Conservation (phyloP, 2,888 invertebrate species). For the Halictus ligatus region DNA sequence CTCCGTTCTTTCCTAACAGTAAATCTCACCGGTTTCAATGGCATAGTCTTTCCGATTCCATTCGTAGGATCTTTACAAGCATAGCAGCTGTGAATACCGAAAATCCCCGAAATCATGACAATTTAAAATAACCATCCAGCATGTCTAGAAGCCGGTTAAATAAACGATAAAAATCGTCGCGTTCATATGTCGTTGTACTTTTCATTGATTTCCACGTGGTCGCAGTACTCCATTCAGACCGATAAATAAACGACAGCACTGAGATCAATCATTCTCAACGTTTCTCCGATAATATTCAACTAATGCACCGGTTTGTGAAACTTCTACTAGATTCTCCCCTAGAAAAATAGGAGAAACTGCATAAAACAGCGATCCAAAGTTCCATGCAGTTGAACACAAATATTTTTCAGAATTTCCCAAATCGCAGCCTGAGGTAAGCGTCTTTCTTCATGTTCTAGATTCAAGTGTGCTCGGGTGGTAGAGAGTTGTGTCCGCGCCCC, state of each 20-base stretch:
- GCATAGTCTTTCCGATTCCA: not conserved
- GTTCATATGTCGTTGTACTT: slow-evolving; percentile 10
- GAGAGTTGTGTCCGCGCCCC: slow-evolving; percentile 83
- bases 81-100: not conserved
- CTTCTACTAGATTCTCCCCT: not conserved
- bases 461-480: slow-evolving; percentile 82
- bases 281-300: not conserved
- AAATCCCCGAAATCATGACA: not conserved
- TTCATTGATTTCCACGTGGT: slow-evolving; percentile 28
- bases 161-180: not conserved
- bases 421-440: not conserved
- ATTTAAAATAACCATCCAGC: not conserved
- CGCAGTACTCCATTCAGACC: not conserved
- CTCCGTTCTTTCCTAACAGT: not conserved
- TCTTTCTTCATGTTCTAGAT: slow-evolving; percentile 75
- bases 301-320: slow-evolving; percentile 8
- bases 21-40: slow-evolving; percentile 16
- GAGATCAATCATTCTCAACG: slow-evolving; percentile 7
- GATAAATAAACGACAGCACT: not conserved
- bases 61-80: not conserved
- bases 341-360: not conserved
- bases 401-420: not conserved
- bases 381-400: not conserved
- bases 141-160: not conserved
- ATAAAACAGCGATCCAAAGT: not conserved